Conservation (phyloP, 2,888 invertebrate species). For the Nomada fabriciana region DNA sequence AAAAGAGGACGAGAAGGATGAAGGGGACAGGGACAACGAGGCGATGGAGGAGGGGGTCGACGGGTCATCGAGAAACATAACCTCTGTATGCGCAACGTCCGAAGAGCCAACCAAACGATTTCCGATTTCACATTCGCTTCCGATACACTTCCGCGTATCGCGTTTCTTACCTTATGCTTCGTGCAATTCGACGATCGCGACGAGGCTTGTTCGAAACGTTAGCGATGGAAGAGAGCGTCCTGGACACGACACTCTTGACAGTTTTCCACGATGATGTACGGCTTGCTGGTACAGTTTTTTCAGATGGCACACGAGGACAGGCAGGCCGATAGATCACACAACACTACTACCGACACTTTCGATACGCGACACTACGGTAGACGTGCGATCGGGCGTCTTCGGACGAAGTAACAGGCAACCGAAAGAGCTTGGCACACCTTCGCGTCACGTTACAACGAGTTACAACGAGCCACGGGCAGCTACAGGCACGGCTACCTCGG, state of each 20-base stretch:
- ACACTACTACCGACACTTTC: conserved; percentile 62
- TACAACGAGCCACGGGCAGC: conserved; percentile 72
- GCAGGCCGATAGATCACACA: conserved; percentile 54
- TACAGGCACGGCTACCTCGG: conserved; percentile 69
- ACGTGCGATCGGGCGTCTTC: conserved; percentile 51
- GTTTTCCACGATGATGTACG: conserved; percentile 64
- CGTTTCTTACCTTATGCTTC: conserved; percentile 70
- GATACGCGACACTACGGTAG: conserved; percentile 47
- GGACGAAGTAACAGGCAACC: conserved; percentile 67
- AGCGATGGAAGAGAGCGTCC: conserved; percentile 32
- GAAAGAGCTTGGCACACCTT: conserved; percentile 71
- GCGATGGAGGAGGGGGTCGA: conserved; percentile 57
- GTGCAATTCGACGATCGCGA: conserved; percentile 13
- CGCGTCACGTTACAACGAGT: conserved; percentile 75
- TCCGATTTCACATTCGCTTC: conserved; percentile 48
- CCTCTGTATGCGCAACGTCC: conserved; percentile 68
- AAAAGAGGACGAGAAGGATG: conserved; percentile 39
- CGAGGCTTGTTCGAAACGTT: conserved; percentile 6
- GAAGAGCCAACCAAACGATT: conserved; percentile 42
- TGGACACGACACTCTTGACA: conserved; percentile 61
- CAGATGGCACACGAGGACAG: conserved; percentile 42
- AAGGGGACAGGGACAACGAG: conserved; percentile 45
- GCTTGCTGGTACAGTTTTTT: conserved; percentile 39
- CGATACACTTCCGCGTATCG: conserved; percentile 24
- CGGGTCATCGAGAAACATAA: conserved; percentile 77